phyloP scores from a whole-genome alignment of 2,113 vertebrate species.

The Crypturellus undulatus region DNA sequence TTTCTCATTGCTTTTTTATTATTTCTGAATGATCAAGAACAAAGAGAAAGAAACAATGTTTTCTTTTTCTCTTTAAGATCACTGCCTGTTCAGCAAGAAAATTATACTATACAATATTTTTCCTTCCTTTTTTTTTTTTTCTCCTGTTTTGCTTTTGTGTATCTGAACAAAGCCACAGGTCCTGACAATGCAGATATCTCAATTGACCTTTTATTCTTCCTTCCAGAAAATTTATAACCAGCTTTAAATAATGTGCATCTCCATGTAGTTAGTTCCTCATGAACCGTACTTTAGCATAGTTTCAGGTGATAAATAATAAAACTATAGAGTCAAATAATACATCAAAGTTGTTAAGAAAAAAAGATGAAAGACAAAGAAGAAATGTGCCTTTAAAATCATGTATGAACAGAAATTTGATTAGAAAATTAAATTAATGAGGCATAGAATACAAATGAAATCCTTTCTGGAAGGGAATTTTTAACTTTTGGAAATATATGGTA shows the following conservation, averaged over 20 bases:
- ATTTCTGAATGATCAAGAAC: background rate
- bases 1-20: background rate
- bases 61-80: background rate
- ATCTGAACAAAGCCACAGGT: background rate
- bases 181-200: background rate
- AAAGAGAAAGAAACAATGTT: background rate
- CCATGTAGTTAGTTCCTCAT: background rate
- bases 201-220: background rate
- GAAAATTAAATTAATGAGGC: background rate
- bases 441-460: background rate
- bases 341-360: background rate
- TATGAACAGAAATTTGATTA: background rate
- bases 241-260: background rate
- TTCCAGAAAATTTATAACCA: background rate
- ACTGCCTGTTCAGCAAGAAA: background rate
- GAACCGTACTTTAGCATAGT: background rate
- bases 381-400: background rate
- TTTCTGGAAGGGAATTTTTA: background rate
- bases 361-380: constrained; percentile 1
- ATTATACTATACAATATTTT: background rate
- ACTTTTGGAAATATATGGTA: background rate
- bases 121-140: no score
- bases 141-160: background rate
- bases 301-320: background rate
- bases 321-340: background rate